Conservation (phyloP, 2,113 vertebrate genomes). For the Chinchilla lanigera region DNA sequence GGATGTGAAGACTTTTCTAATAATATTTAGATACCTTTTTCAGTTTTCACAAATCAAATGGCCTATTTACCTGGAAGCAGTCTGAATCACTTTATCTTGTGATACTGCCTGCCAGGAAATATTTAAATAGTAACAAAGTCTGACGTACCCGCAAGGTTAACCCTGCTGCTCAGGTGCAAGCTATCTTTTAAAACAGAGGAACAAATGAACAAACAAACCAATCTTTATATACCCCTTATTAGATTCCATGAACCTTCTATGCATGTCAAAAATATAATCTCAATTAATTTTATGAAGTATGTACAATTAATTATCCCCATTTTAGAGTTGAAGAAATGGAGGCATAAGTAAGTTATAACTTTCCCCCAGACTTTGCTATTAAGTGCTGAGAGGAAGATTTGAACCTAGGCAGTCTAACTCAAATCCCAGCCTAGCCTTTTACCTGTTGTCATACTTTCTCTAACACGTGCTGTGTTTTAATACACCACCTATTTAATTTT, state of each 20-base stretch:
- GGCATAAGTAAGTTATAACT: background rate
- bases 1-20: conserved; percentile 17
- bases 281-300: background rate
- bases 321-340: background rate
- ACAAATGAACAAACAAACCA: background rate
- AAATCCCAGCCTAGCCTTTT: fast-evolving
- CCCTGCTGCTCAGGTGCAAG: background rate
- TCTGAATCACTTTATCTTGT: background rate
- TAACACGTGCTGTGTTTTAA: background rate
- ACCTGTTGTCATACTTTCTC: background rate
- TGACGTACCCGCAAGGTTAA: background rate
- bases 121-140: background rate
- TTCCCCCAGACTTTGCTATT: background rate
- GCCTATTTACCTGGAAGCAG: background rate
- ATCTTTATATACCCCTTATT: background rate
- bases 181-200: background rate
- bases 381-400: background rate
- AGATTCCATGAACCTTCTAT: background rate
- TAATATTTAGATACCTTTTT: background rate
- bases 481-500: background rate
- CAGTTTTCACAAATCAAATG: conserved; percentile 24
- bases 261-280: conserved; percentile 1
- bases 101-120: background rate
- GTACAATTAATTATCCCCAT: background rate
- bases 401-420: background rate